Percentiles rank a stretch among this genome's conserved stretches.
These are phyloP conservation scores for Scaptomyza montana DNA, from an alignment of 1,140 invertebrate genomes.

Conservation along the genomic window DNA sequence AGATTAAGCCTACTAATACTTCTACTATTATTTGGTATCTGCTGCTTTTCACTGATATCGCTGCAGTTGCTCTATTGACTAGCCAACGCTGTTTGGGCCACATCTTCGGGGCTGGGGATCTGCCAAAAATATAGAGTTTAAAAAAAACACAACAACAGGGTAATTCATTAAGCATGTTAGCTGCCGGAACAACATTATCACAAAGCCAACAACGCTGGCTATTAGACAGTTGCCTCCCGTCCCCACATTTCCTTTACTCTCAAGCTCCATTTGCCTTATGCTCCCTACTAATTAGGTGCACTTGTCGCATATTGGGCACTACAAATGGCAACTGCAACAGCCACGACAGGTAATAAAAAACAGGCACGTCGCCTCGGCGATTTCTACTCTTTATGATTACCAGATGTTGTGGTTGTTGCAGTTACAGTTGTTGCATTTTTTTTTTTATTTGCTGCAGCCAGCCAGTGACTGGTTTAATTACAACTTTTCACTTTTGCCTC, in stretches of 20 bases:
- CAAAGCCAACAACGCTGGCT: constrained; percentile 32
- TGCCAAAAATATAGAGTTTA: constrained; percentile 20
- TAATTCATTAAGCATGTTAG: constrained; percentile 71
- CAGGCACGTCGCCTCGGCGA: constrained; percentile 58
- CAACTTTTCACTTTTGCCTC: constrained; percentile 81
- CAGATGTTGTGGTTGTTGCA: constrained; percentile 54
- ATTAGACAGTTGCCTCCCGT: constrained; percentile 19
- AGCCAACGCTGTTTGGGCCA: constrained; percentile 78
- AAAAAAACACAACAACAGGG: constrained; percentile 26
- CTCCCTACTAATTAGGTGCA: constrained; percentile 75
- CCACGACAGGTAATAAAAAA: constrained; percentile 34
- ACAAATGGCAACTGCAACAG: constrained; percentile 31
- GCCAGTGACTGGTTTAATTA: constrained; percentile 79
- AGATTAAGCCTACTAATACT: constrained; percentile 83
- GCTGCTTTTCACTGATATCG: constrained; percentile 45
- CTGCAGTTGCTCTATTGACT: constrained; percentile 67
- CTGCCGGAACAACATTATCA: constrained; percentile 63
- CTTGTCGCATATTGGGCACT: constrained; percentile 61
- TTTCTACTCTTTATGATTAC: constrained; percentile 79
- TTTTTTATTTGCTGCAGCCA: constrained; percentile 47
- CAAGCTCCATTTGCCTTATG: neutral
- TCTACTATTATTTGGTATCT: constrained; percentile 83
- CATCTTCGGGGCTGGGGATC: constrained; percentile 60
- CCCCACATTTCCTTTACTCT: neutral
- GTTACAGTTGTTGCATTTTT: constrained; percentile 62